Evolutionary conservation across 2,113 vertebrate species (phyloP), one percentile per base, ranked within the genome.

Genomic region (Piprites chloris): DNA sequence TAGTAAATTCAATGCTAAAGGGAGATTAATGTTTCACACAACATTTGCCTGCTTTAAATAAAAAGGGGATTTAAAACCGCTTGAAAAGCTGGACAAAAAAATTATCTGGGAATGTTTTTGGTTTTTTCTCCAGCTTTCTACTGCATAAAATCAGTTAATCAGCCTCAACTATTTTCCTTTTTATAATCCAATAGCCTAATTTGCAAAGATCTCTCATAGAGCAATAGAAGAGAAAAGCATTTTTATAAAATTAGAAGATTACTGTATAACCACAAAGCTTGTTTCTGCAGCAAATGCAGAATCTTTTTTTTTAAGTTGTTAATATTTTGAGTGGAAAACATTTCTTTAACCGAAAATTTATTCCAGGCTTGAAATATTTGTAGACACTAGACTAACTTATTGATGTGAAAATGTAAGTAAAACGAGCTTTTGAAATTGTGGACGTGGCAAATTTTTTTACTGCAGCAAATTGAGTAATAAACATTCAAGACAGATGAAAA

Each of bases 241-340:
- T 92, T 89, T 87, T 63, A 78, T 56, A 81, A 61, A 78, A 91
- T 83, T 58, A 89, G 74, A 91, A 93, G 91, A 80, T 90, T 21
- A 86, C 63, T 80, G 37, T 47, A 71, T 53, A 88, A 71, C 46
- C 87, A 63, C 59, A 91, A 87, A 50, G 41, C 71, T 69, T 22
- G 3, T 61, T 91, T 68, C 55, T 69, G 67, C 47, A 82, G 78
- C 30, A 94, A 91, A 42, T 26, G 62, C 5, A 77, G 20, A 66
- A 8, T 1, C 3, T 26, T 16, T 20, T 14, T 69, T 41, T 82
- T 69, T 0, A 17, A 66, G 37, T 32, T 76, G 58, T 69, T 79
- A 85, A 32, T 75, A 87, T 85, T 85, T 63, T 0, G 0, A 85
- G 35, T 50, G 33, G 50, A 95, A 91, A 85, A 87, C 9, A 79